Percentiles rank a stretch among this genome's conserved stretches.
Evolutionary conservation across 30 jellyfish, hydroid and myxozoan genomes (phyloP).

Genomic region (Aurelia aurita complex sp. Pacific): DNA sequence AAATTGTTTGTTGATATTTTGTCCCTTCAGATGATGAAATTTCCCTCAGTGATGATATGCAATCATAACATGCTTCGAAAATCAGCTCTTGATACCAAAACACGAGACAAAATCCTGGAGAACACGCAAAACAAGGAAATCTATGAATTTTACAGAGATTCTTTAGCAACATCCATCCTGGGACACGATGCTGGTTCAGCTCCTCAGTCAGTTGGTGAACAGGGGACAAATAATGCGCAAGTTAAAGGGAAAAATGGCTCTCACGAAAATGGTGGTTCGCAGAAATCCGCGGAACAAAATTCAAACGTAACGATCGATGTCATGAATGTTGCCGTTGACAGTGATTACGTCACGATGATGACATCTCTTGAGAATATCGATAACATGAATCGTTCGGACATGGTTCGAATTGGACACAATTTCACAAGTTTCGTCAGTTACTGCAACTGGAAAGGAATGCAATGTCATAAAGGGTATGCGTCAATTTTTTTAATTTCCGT

Average conservation of each 20-base stretch:
- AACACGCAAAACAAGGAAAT: not conserved
- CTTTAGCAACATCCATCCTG: no score
- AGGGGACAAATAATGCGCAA: no score
- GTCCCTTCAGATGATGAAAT: not conserved
- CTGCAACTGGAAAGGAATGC: slow-evolving; percentile 3
- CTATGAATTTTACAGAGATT: not conserved
- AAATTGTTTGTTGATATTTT: not conserved
- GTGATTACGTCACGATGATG: not conserved
- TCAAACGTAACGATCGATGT: no score
- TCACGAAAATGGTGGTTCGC: no score
- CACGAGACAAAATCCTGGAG: no score
- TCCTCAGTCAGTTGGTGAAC: no score
- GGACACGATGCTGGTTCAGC: no score
- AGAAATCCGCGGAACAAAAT: no score
- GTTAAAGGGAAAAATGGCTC: no score
- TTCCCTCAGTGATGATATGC: slow-evolving; percentile 6
- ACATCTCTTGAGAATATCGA: not conserved
- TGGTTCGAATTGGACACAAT: not conserved
- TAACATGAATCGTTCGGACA: not conserved
- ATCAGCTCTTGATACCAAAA: not conserved
- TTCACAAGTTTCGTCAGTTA: not conserved
- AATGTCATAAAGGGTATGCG: not conserved
- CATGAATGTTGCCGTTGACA: not conserved
- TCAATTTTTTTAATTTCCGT: not conserved
- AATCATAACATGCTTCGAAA: slow-evolving; percentile 15